phyloP scores from a whole-genome alignment of 2,113 vertebrate genomes.

The Xiphophorus hellerii region DNA sequence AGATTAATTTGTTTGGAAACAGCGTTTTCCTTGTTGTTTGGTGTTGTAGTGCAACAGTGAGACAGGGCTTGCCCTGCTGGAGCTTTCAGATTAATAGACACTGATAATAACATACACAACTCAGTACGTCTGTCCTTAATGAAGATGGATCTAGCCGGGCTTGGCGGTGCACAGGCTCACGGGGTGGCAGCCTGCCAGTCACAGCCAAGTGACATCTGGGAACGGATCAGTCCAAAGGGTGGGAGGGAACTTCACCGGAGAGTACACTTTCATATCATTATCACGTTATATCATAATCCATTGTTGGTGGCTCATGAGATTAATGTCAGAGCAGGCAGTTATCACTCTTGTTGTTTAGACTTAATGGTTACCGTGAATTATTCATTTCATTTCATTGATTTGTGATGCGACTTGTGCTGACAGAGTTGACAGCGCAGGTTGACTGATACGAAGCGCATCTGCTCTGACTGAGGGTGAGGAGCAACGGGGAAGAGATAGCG shows the following conservation, averaged over 20 bases:
- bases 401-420: conserved; percentile 56
- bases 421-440: conserved; percentile 69
- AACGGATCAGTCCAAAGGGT: conserved; percentile 61
- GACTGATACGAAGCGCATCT: conserved; percentile 65
- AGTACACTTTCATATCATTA: conserved; percentile 74
- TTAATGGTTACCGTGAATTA: conserved; percentile 74
- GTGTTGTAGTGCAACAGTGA: conserved; percentile 45
- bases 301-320: conserved; percentile 73
- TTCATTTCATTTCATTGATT: conserved; percentile 75
- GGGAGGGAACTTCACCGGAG: conserved; percentile 55
- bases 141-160: conserved; percentile 74
- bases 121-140: conserved; percentile 70
- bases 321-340: conserved; percentile 69
- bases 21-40: conserved; percentile 20
- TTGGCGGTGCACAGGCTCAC: conserved; percentile 56
- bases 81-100: conserved; percentile 75
- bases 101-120: conserved; percentile 74
- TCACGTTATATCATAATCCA: conserved; percentile 75
- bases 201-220: conserved; percentile 71
- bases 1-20: conserved; percentile 7
- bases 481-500: conserved; percentile 11
- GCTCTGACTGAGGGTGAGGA: conserved; percentile 54
- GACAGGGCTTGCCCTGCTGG: conserved; percentile 59
- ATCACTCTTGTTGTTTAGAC: conserved; percentile 73
- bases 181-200: conserved; percentile 74